phyloP scores from a whole-genome alignment of 2,888 invertebrate species.

The Phania funesta region DNA sequence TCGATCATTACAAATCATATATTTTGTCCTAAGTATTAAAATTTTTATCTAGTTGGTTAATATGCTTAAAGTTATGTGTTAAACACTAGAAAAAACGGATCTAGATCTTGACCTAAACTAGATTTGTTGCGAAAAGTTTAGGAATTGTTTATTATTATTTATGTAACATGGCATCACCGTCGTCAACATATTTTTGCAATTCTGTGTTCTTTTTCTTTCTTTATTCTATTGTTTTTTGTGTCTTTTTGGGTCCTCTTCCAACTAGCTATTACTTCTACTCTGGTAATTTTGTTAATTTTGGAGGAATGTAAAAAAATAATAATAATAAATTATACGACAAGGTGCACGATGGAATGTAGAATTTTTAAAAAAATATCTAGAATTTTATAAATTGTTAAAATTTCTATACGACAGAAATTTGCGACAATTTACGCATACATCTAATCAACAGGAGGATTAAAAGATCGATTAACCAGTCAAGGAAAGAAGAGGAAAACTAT shows the following conservation, averaged over 20 bases:
- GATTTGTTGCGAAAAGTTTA: too few relatives aligned
- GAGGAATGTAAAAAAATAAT: constrained; percentile 56
- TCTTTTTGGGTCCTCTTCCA: constrained; percentile 29
- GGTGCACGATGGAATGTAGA: constrained; percentile 60
- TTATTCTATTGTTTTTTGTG: constrained; percentile 39
- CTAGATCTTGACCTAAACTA: too few relatives aligned
- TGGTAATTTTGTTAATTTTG: constrained; percentile 59
- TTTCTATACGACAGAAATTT: constrained; percentile 54
- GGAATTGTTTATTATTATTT: too few relatives aligned
- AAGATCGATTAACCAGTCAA: constrained; percentile 15
- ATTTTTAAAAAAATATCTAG: constrained; percentile 32
- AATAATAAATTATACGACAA: constrained; percentile 54
- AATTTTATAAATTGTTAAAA: constrained; percentile 39
- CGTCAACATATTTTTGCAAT: constrained; percentile 8
- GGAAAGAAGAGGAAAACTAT: constrained; percentile 5
- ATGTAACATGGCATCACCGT: constrained; percentile 3
- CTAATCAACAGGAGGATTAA: not conserved
- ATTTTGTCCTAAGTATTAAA: too few relatives aligned
- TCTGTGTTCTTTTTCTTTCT: constrained; percentile 12
- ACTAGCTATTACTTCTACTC: constrained; percentile 40
- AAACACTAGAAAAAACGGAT: too few relatives aligned
- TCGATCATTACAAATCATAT: too few relatives aligned
- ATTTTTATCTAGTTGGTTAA: too few relatives aligned
- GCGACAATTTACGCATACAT: constrained; percentile 9
- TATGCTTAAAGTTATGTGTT: too few relatives aligned